Conservation (phyloP, 2,797 vertebrate genomes). For the Natrix natrix region DNA sequence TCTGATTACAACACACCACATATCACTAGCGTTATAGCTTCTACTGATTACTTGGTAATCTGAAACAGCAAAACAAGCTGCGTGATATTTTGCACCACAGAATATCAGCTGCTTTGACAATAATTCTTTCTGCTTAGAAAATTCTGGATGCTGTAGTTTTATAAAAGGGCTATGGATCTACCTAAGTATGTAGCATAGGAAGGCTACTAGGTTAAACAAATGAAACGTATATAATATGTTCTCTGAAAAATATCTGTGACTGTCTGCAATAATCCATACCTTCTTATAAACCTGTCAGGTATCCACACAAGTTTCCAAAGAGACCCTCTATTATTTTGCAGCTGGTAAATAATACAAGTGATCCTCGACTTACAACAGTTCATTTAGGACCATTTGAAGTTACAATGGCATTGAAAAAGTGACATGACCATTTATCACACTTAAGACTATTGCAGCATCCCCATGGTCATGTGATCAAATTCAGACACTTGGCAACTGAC, state of each 20-base stretch:
- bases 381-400: not conserved
- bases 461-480: not conserved
- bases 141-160: not conserved
- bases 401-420: not conserved
- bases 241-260: not conserved
- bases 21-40: not conserved
- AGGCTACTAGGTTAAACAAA: not conserved
- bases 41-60: not conserved
- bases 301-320: not conserved
- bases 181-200: not conserved
- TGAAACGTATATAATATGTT: not conserved
- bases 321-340: not conserved
- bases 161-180: not conserved
- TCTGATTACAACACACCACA: not conserved
- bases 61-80: not conserved
- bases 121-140: not conserved
- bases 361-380: not conserved
- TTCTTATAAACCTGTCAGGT: not conserved
- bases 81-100: not conserved
- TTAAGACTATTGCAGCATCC: not conserved
- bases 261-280: not conserved
- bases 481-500: not conserved
- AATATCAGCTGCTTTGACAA: not conserved
- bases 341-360: not conserved
- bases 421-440: not conserved